These are phyloP conservation scores for Crotophaga sulcirostris DNA, from an alignment of 2,113 vertebrate genomes.

Conservation along the genomic window DNA sequence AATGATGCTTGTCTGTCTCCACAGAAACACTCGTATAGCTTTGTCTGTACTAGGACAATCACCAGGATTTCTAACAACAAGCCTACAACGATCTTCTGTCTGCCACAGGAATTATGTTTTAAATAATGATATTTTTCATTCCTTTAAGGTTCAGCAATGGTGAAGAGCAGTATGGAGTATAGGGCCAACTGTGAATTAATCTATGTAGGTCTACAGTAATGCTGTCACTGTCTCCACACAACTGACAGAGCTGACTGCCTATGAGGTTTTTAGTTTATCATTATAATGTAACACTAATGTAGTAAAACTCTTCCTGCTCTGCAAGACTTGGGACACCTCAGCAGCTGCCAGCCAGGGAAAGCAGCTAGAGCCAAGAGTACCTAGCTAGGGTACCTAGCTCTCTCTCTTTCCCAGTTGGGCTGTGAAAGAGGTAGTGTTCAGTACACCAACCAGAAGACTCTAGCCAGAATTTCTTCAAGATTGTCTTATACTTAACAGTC, in stretches of 20 bases:
- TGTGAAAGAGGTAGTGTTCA: not conserved
- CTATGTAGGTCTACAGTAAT: fast-evolving
- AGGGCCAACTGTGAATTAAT: not conserved
- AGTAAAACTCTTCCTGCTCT: not conserved
- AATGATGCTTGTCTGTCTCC: not conserved
- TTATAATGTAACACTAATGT: fast-evolving
- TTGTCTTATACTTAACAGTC: not conserved
- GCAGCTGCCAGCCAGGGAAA: not conserved
- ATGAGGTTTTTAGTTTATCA: not conserved
- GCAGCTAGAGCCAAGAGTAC: not conserved
- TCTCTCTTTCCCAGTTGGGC: fast-evolving
- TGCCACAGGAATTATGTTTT: not conserved
- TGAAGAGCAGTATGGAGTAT: not conserved
- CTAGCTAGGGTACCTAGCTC: not conserved
- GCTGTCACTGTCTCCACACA: not conserved
- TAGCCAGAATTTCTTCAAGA: not conserved
- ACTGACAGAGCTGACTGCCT: not conserved
- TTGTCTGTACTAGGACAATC: not conserved
- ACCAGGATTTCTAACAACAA: not conserved
- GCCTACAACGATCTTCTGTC: not conserved
- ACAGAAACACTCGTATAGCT: not conserved
- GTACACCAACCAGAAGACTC: not conserved
- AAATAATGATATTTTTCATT: not conserved
- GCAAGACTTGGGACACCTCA: not conserved
- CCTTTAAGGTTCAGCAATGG: not conserved